Conservation (phyloP, 1,140 invertebrate species). For the Diprion similis region DNA sequence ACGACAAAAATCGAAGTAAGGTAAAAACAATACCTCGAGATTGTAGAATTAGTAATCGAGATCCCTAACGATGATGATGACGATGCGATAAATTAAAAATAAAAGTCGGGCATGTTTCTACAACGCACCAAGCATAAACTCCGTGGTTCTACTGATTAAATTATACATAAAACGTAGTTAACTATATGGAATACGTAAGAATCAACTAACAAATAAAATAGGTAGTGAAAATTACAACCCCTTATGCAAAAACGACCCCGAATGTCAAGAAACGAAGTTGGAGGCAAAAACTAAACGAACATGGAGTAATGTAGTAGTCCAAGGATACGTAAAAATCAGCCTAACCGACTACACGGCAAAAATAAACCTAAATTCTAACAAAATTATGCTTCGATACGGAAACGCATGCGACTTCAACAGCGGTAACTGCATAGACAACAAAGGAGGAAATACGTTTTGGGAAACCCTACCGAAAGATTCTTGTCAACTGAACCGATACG, state of each 20-base stretch:
- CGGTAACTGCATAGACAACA: conserved; percentile 17
- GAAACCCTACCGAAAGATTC: conserved; percentile 16
- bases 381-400: conserved; percentile 22
- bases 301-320: not conserved
- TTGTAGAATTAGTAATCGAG: too few relatives aligned
- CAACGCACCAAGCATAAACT: too few relatives aligned
- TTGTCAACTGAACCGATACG: conserved; percentile 22
- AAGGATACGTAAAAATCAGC: not conserved
- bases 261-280: not conserved
- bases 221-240: not conserved
- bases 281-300: not conserved
- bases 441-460: conserved; percentile 30
- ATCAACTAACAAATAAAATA: not conserved
- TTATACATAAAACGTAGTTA: not conserved
- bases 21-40: too few relatives aligned
- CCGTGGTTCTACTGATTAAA: too few relatives aligned
- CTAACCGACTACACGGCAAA: conserved; percentile 10
- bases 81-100: too few relatives aligned
- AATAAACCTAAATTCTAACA: conserved; percentile 20
- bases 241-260: not conserved
- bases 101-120: too few relatives aligned
- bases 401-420: not conserved
- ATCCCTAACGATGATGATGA: too few relatives aligned
- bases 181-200: not conserved
- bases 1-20: too few relatives aligned